Evolutionary conservation across 2,888 invertebrate genomes (phyloP).

Genomic region (Byasa hedistus): DNA sequence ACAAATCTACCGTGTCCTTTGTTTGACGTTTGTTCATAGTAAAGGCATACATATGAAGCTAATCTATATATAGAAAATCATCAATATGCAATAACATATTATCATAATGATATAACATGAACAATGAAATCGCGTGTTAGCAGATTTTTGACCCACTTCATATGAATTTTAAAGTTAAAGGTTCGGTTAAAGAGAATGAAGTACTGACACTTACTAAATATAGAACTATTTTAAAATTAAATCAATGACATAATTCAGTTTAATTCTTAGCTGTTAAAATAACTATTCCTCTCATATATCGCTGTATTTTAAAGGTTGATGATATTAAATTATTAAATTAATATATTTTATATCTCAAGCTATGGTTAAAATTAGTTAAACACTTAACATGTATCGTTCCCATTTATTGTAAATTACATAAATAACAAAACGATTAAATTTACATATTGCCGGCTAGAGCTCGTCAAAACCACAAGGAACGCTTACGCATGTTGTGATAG

Average conservation of each 20-base stretch:
- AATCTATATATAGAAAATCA: not conserved
- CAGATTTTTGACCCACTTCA: not conserved
- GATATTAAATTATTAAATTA: too few species aligned
- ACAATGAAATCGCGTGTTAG: not conserved
- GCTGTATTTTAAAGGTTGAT: too few species aligned
- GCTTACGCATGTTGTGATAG: not conserved
- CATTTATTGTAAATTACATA: not conserved
- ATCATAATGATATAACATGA: not conserved
- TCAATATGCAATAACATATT: constrained; percentile 5
- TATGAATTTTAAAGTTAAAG: too few species aligned
- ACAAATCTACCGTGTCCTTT: not conserved
- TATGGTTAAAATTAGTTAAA: not conserved
- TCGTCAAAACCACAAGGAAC: not conserved
- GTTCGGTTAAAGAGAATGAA: too few species aligned
- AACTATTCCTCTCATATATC: too few species aligned
- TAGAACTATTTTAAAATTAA: too few species aligned
- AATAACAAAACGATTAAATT: not conserved
- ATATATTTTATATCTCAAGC: too few species aligned
- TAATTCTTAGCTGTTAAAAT: too few species aligned
- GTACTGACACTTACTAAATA: too few species aligned
- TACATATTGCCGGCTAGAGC: not conserved
- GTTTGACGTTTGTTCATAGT: constrained; percentile 15
- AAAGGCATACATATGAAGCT: not conserved
- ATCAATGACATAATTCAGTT: too few species aligned
- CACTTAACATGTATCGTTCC: not conserved